Evolutionary conservation across 2,888 invertebrate species (phyloP).

Genomic region (Bembecia ichneumoniformis): DNA sequence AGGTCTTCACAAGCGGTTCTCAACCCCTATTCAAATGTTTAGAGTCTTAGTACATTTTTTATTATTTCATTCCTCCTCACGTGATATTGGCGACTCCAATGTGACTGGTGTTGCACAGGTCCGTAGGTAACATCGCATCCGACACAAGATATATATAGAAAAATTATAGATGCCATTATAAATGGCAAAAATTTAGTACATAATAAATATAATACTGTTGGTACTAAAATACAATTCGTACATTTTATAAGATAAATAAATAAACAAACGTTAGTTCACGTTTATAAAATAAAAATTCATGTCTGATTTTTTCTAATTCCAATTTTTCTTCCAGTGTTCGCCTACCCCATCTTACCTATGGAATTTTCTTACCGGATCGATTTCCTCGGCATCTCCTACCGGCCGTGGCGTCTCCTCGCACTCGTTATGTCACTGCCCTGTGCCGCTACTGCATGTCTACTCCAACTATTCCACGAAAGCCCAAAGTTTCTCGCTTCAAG

Average conservation of each 20-base stretch:
- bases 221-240: not conserved
- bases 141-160: no score
- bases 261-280: not conserved
- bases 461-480: conserved; percentile 79
- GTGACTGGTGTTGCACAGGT: no score
- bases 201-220: no score
- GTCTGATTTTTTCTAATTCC: not conserved
- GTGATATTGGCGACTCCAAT: no score
- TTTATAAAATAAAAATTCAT: not conserved
- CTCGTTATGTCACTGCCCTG: conserved; percentile 77
- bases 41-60: no score
- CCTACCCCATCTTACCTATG: conserved; percentile 78
- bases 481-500: conserved; percentile 81
- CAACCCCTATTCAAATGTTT: no score
- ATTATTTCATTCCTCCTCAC: no score
- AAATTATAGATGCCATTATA: no score
- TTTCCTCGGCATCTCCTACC: conserved; percentile 69
- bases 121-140: no score
- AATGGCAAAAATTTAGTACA: no score
- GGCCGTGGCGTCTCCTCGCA: conserved; percentile 84
- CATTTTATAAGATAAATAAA: conserved; percentile 5
- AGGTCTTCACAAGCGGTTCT: no score
- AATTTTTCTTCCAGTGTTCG: conserved; percentile 62
- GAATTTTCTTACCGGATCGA: conserved; percentile 51
- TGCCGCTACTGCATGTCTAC: conserved; percentile 71